These are phyloP conservation scores for Drosophila repletoides DNA, from an alignment of 1,140 invertebrate species.

Conservation along the genomic window DNA sequence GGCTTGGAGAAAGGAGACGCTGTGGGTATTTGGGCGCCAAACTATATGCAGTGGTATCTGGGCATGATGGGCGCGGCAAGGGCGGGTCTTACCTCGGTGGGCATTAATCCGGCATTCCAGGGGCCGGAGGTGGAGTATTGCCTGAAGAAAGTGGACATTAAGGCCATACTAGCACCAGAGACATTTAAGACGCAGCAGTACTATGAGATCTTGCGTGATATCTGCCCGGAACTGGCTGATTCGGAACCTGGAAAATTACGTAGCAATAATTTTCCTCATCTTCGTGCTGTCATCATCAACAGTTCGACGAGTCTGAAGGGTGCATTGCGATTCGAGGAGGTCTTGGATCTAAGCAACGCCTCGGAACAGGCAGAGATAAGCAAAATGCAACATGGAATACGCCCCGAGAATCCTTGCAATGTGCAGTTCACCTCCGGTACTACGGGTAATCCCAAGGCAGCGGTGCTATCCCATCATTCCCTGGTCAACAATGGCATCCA, in stretches of 20 bases:
- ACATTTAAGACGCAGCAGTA: constrained; percentile 88
- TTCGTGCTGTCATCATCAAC: constrained; percentile 85
- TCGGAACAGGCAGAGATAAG: constrained; percentile 48
- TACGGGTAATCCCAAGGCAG: constrained; percentile 91
- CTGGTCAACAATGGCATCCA: constrained; percentile 93
- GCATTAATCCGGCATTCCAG: constrained; percentile 93
- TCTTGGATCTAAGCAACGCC: constrained; percentile 82
- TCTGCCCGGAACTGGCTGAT: constrained; percentile 83
- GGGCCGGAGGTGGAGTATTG: constrained; percentile 90
- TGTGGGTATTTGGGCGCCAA: constrained; percentile 95
- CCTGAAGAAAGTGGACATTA: constrained; percentile 90
- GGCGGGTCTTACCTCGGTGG: constrained; percentile 91
- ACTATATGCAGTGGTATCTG: constrained; percentile 92
- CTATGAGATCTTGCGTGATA: constrained; percentile 85
- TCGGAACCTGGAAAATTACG: constrained; percentile 55
- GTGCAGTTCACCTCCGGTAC: constrained; percentile 95
- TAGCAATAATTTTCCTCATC: constrained; percentile 82
- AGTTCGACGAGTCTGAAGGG: constrained; percentile 84
- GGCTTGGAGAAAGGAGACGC: constrained; percentile 92
- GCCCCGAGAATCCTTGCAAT: constrained; percentile 88
- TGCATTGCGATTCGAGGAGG: constrained; percentile 85
- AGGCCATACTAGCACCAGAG: constrained; percentile 88
- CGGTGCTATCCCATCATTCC: constrained; percentile 90
- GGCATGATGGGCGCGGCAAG: constrained; percentile 90
- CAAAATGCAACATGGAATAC: constrained; percentile 47